Evolutionary conservation across 2,113 vertebrate species (phyloP), one percentile per base, ranked within the genome.

Genomic region (Malurus alboscapulatus): DNA sequence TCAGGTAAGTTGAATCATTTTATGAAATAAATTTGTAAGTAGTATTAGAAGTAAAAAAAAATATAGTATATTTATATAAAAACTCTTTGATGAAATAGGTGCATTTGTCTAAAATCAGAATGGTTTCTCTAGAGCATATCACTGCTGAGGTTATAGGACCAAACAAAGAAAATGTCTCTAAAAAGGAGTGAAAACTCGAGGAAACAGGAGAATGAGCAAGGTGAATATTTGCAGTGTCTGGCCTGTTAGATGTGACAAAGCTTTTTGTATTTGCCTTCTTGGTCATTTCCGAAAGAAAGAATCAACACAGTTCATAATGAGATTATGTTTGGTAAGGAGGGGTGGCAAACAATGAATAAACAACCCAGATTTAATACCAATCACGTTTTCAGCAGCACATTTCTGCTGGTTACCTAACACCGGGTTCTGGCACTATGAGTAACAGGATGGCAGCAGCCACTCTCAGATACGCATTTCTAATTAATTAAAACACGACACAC

Each of bases 301-400:
- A 92, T 79, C 73, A 87, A 55, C 29, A 44, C 3, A 47, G 68
- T 53, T 94, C 75, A 86, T 76, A 89, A 94, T 81, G 57, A 91
- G 92, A 93, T 96, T 91, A 95, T 94, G 84, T 90, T 90, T 74
- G 71, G 69, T 17, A 54, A 92, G 44, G 26, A 82, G 48, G 44
- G 65, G 69, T 57, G 82, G 86, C 71, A 94, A 93, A 81, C 74
- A 87, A 69, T 44, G 89, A 94, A 84, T 73, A 86, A 88, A 94
- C 73, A 81, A 32, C 66, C 10, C 1, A 2, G 90, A 73, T 81
- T 90, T 94, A 86, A 81, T 40, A 80, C 53, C 2, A 7, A 53
- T 87, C 86, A 42, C 1, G 6, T 86, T 95, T 82, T 78, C 85
- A 81, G 78, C 86, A 79, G 88, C 69, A 38, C 81, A 44, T 83